Percentiles rank a stretch among this genome's conserved stretches.
Evolutionary conservation across 2,113 vertebrate species (phyloP).

Genomic region (Ageneiosus marmoratus): DNA sequence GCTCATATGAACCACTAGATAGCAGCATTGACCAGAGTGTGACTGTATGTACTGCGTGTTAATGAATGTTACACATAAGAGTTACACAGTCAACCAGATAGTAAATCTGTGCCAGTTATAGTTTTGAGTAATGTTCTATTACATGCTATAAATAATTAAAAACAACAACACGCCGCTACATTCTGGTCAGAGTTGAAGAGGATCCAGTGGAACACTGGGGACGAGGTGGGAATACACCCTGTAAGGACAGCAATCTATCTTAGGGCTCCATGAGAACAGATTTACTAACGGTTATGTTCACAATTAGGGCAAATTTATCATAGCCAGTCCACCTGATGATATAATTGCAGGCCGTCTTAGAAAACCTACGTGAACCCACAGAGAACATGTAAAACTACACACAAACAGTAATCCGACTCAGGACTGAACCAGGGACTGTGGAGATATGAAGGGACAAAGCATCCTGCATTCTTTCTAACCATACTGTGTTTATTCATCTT

Average conservation of each 20-base stretch:
- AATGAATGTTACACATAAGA: background rate
- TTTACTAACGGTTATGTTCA: background rate
- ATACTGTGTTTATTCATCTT: background rate
- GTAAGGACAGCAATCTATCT: background rate
- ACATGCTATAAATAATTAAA: background rate
- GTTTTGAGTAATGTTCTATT: background rate
- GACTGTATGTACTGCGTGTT: background rate
- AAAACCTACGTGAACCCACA: background rate
- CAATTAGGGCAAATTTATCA: background rate
- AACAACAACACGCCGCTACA: too few relatives aligned
- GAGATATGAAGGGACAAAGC: background rate
- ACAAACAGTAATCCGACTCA: background rate
- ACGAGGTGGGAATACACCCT: background rate
- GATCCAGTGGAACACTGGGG: background rate
- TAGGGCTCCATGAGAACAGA: background rate
- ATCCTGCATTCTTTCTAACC: background rate
- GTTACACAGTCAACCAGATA: background rate
- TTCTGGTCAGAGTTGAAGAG: background rate
- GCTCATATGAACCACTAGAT: conserved; percentile 47
- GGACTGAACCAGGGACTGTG: background rate
- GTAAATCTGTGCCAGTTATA: background rate
- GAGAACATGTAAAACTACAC: background rate
- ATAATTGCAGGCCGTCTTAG: background rate
- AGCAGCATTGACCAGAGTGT: conserved; percentile 14
- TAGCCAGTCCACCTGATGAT: background rate